These are phyloP conservation scores for Polydesmus complanatus DNA, from an alignment of 2,888 invertebrate species.

Conservation along the genomic window DNA sequence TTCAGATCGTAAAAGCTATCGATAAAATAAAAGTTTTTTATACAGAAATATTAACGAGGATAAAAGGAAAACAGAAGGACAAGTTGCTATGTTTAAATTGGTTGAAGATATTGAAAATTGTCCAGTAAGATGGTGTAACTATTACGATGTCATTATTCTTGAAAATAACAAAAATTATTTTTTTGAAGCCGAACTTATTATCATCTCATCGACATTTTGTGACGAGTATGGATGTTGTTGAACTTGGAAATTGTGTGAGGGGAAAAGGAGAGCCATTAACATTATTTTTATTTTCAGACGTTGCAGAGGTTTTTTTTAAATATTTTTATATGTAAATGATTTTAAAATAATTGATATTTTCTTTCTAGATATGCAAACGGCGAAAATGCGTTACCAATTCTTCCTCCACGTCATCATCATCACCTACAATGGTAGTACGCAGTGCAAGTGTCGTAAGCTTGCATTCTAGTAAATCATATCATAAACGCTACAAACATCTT, in stretches of 20 bases:
- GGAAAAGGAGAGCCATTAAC: slow-evolving; percentile 75
- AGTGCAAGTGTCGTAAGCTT: slow-evolving; percentile 35
- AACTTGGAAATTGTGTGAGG: slow-evolving; percentile 56
- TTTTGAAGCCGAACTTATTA: slow-evolving; percentile 62
- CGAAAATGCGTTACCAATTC: slow-evolving; percentile 24
- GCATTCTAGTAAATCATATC: slow-evolving; percentile 22
- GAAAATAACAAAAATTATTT: slow-evolving; percentile 1
- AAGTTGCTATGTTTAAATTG: slow-evolving; percentile 90
- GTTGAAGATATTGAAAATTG: slow-evolving; percentile 97
- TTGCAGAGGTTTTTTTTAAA: slow-evolving; percentile 56
- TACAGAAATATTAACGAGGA: slow-evolving; percentile 82
- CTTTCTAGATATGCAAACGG: slow-evolving; percentile 42
- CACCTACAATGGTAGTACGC: slow-evolving; percentile 32
- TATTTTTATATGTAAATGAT: neutral
- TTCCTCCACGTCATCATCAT: neutral
- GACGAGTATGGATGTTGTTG: slow-evolving; percentile 73
- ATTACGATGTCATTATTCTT: neutral
- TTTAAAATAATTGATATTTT: neutral
- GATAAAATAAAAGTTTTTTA: slow-evolving; percentile 14
- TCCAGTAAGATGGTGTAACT: slow-evolving; percentile 49
- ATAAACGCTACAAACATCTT: slow-evolving; percentile 79
- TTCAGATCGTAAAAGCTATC: neutral
- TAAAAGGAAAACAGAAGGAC: slow-evolving; percentile 88
- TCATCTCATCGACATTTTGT: slow-evolving; percentile 86
- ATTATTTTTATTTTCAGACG: slow-evolving; percentile 86